Evolutionary conservation across 2,113 vertebrate genomes (phyloP).

Genomic region (Mirounga angustirostris): DNA sequence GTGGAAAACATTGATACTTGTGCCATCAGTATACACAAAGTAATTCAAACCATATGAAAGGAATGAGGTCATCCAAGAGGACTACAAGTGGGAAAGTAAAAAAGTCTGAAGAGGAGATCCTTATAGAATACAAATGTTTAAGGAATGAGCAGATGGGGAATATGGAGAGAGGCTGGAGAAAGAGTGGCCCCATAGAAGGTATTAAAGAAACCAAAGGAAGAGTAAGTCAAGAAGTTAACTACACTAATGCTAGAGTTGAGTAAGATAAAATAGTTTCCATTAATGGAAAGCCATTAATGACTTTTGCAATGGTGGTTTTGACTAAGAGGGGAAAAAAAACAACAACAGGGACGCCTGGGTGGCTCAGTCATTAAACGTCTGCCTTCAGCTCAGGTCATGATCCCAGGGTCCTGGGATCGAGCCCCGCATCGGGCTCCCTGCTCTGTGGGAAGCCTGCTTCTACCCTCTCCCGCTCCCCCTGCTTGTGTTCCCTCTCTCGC

Average conservation of each 20-base stretch:
- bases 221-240: not conserved
- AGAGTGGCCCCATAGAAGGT: not conserved
- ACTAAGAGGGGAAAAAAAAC: not conserved
- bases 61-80: not conserved
- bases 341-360: not conserved
- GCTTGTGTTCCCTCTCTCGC: no score
- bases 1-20: not conserved
- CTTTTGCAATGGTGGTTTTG: not conserved
- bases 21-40: not conserved
- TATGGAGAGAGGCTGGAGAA: not conserved
- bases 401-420: no score
- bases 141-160: not conserved
- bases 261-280: not conserved
- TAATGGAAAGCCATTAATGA: not conserved
- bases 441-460: no score
- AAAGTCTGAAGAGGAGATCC: not conserved
- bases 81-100: not conserved
- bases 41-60: not conserved
- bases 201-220: not conserved
- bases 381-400: no score
- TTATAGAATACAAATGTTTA: not conserved
- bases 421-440: no score
- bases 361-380: no score
- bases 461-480: no score
- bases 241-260: not conserved